Conservation (phyloP, 1,140 invertebrate species). For the Drosophila littoralis region DNA sequence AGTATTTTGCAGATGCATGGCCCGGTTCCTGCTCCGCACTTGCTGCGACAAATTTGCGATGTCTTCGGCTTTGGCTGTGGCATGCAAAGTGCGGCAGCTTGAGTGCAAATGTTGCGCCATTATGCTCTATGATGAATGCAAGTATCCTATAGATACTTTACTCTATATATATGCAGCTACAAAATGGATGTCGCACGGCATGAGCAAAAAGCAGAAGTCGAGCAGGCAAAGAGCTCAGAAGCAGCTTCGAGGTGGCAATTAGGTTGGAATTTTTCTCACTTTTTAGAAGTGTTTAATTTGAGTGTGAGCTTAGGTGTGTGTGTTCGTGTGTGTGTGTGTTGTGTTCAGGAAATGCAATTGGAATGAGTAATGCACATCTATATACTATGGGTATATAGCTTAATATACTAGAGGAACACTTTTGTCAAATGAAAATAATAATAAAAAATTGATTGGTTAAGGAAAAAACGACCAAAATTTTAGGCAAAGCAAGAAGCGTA, state of each 20-base stretch:
- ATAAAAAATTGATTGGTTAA: background rate
- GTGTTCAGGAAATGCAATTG: background rate
- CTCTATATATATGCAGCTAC: constrained; percentile 37
- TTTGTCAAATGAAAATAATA: background rate
- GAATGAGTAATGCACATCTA: background rate
- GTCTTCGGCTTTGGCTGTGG: constrained; percentile 56
- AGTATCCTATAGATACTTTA: constrained; percentile 42
- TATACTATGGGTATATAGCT: background rate
- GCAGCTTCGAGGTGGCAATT: constrained; percentile 30
- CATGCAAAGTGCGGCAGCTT: constrained; percentile 74
- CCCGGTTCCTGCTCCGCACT: constrained; percentile 16
- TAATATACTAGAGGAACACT: background rate
- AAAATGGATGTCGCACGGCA: constrained; percentile 3
- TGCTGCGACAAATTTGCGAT: constrained; percentile 75
- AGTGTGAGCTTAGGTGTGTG: background rate
- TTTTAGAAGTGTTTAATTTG: constrained; percentile 21
- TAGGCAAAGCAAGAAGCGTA: too few relatives aligned
- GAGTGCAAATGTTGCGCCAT: constrained; percentile 80
- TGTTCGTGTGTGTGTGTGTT: background rate
- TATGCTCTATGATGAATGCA: constrained; percentile 56
- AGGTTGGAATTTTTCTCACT: constrained; percentile 30
- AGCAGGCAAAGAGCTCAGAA: background rate
- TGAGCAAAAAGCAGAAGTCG: constrained; percentile 18
- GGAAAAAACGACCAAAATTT: too few relatives aligned
- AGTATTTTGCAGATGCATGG: constrained; percentile 52